Conservation (phyloP, 2,888 invertebrate genomes). For the Phymatocera aterrima region DNA sequence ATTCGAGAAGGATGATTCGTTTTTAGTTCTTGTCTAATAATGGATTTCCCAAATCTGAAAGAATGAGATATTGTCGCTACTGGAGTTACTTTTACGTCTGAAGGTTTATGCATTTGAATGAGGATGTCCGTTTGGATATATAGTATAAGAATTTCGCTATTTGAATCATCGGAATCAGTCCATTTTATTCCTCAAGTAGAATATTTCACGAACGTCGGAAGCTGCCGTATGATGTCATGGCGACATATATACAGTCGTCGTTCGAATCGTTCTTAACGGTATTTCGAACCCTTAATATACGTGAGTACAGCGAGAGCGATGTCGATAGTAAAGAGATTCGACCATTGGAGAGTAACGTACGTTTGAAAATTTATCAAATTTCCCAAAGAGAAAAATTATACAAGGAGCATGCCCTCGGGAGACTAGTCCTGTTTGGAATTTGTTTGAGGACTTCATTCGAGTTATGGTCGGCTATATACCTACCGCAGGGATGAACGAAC, state of each 20-base stretch:
- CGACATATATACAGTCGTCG: neutral
- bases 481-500: constrained; percentile 11
- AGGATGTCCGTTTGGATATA: neutral
- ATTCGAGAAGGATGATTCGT: neutral
- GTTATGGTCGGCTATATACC: neutral
- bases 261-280: neutral
- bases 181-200: neutral
- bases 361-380: constrained; percentile 15
- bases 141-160: too few relatives aligned
- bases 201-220: neutral
- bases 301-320: neutral
- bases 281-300: neutral
- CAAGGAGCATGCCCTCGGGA: neutral
- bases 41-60: neutral
- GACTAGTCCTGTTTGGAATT: constrained; percentile 1
- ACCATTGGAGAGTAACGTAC: neutral
- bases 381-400: constrained; percentile 2
- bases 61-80: neutral
- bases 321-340: neutral
- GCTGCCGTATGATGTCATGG: neutral
- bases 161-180: neutral
- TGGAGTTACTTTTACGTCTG: neutral
- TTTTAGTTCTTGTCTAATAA: neutral
- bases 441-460: constrained; percentile 25
- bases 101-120: neutral